These are phyloP conservation scores for Amyelois transitella DNA, from an alignment of 1,140 invertebrate genomes.

Conservation along the genomic window DNA sequence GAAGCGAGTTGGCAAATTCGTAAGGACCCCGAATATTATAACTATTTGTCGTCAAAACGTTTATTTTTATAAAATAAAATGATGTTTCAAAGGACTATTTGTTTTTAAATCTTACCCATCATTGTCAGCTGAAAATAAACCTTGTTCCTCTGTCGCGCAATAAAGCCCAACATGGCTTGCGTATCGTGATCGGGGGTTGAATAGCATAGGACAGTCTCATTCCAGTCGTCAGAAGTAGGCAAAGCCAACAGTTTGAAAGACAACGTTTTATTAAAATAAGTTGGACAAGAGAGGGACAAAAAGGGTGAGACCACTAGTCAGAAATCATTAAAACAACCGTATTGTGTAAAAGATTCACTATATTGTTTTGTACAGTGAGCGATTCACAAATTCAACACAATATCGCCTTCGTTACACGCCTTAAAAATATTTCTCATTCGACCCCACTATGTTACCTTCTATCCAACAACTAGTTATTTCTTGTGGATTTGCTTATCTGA, in stretches of 20 bases:
- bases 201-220: no score
- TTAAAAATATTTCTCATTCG: constrained; percentile 42
- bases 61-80: constrained; percentile 74
- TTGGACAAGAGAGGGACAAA: no score
- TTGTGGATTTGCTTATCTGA: constrained; percentile 25
- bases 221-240: no score
- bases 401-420: constrained; percentile 45
- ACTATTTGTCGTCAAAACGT: constrained; percentile 75
- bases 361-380: constrained; percentile 57
- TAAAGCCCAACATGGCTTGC: no score
- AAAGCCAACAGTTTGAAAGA: no score
- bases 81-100: constrained; percentile 54
- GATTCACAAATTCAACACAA: constrained; percentile 57
- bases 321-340: constrained; percentile 42
- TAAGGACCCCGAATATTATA: constrained; percentile 72
- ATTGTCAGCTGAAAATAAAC: no score
- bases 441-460: constrained; percentile 24
- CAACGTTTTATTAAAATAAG: no score
- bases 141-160: no score
- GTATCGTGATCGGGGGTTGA: no score
- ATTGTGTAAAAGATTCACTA: constrained; percentile 59
- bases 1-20: constrained; percentile 52
- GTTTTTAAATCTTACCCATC: no score
- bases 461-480: constrained; percentile 25
- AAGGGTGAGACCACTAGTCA: no score